A percentile compares a stretch with the other conserved stretches of the same genome.
Conservation (phyloP, 2,113 vertebrate genomes). For the Accipiter virgatus region DNA sequence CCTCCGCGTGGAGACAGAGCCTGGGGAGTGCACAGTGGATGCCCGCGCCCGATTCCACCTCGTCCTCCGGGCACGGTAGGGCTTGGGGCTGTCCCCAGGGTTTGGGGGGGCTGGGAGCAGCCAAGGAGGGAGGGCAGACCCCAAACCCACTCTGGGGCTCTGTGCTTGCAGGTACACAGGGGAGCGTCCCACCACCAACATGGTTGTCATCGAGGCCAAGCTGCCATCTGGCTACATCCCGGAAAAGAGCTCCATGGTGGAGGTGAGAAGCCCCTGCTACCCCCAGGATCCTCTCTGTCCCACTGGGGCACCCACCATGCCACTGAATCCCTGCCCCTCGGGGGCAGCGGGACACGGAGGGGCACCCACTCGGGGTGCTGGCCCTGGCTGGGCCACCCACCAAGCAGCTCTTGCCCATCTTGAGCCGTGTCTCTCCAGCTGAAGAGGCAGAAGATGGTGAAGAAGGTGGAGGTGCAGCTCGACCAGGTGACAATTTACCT, state of each 20-base stretch:
- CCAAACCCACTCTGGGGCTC: fast-evolving
- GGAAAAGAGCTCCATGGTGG: slow-evolving; percentile 34
- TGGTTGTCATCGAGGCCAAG: slow-evolving; percentile 81
- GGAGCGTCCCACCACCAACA: slow-evolving; percentile 75
- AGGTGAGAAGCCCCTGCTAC: slow-evolving; percentile 31
- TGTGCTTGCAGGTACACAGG: slow-evolving; percentile 67
- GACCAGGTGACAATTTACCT: slow-evolving; percentile 52
- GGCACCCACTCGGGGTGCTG: neutral
- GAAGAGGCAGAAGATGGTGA: neutral
- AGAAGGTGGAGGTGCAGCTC: slow-evolving; percentile 29
- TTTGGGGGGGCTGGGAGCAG: neutral
- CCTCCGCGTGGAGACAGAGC: neutral
- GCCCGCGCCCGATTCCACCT: neutral
- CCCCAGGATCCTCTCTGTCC: fast-evolving
- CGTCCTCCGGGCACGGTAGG: slow-evolving; percentile 6
- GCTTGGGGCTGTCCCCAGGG: fast-evolving
- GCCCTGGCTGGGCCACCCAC: neutral
- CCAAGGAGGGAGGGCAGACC: too few species aligned
- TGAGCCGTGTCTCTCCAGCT: neutral
- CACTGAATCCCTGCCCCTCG: fast-evolving
- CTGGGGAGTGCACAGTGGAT: neutral
- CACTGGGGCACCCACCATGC: neutral
- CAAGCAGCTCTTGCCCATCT: neutral
- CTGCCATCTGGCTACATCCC: slow-evolving; percentile 77
- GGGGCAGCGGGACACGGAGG: neutral